Evolutionary conservation across 2,113 vertebrate species (phyloP), one percentile per base, ranked within the genome.

Genomic region (Toxostoma redivivum): DNA sequence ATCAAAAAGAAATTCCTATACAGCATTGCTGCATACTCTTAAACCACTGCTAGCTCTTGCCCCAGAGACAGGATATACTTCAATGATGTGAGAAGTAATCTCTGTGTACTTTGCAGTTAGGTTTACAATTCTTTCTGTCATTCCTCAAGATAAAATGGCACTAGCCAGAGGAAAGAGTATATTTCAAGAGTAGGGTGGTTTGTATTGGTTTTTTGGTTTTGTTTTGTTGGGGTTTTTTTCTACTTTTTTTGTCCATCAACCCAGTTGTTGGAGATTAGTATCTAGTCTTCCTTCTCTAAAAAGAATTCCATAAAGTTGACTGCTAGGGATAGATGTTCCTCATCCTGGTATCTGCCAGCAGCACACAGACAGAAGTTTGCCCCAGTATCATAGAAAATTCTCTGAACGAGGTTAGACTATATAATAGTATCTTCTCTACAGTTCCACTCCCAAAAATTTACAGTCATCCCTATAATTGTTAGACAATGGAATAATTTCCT

Each of bases 11-110:
- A 84, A 91, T 84, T 93, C 66, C 71, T 60, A 38, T 70, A 71
- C 20, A 88, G 38, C 30, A 81, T 81, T 70, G 57, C 19, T 8
- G 0, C 61, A 18, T 54, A 30, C 79, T 94, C 50, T 94, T 77
- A 87, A 96, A 80, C 54, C 71, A 73, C 51, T 58, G 38, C 47
- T 93, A 76, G 42, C 12, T 95, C 95, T 86, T 94, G 89, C 87
- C 85, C 74, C 81, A 95, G 74, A 95, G 90, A 95, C 74, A 94
- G 85, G 71, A 91, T 92, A 87, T 76, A 92, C 58, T 90, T 94
- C 70, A 82, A 9, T 61, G 37, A 87, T 54, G 45, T 61, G 84
- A 87, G 58, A 95, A 90, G 70, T 91, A 95, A 95, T 91, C 70
- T 83, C 67, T 70, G 45, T 53, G n/a, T 67, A 69, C 33, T 79